Conservation (phyloP, 2,888 invertebrate species). For the Eilema depressum region DNA sequence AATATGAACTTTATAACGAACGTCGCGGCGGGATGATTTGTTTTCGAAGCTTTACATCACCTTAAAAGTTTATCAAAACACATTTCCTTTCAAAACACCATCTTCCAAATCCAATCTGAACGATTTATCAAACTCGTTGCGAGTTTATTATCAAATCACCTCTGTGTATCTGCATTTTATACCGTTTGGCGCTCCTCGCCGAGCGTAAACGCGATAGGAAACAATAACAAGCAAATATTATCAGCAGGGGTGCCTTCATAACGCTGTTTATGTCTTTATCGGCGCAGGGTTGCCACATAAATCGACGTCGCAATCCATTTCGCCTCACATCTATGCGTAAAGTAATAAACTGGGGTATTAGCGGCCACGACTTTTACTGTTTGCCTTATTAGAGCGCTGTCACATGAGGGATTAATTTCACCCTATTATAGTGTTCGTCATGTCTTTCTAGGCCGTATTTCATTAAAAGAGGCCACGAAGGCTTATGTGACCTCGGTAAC, state of each 20-base stretch:
- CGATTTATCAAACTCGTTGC: constrained; percentile 27
- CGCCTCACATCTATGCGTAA: constrained; percentile 29
- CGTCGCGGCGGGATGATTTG: background rate
- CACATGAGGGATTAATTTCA: constrained; percentile 19
- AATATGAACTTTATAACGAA: background rate
- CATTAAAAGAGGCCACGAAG: constrained; percentile 2
- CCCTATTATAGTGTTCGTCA: background rate
- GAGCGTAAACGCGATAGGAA: constrained; percentile 61
- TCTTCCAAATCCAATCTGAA: constrained; percentile 23
- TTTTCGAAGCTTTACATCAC: background rate
- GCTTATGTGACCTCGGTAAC: background rate
- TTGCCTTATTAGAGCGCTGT: constrained; percentile 20
- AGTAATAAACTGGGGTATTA: constrained; percentile 31
- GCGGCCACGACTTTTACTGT: constrained; percentile 21
- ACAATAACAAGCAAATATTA: constrained; percentile 68
- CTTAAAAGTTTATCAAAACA: constrained; percentile 12
- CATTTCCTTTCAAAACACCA: constrained; percentile 11
- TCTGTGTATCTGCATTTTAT: constrained; percentile 31
- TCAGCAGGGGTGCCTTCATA: constrained; percentile 66
- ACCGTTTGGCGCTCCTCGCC: constrained; percentile 31
- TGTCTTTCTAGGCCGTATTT: background rate
- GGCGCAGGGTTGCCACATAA: constrained; percentile 48
- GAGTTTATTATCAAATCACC: constrained; percentile 36
- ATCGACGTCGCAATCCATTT: constrained; percentile 42
- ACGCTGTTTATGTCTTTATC: constrained; percentile 70